Percentiles rank a stretch among this genome's conserved stretches.
These are phyloP conservation scores for Cynopterus brachyotis DNA, from an alignment of 2,113 vertebrate species.

Conservation along the genomic window DNA sequence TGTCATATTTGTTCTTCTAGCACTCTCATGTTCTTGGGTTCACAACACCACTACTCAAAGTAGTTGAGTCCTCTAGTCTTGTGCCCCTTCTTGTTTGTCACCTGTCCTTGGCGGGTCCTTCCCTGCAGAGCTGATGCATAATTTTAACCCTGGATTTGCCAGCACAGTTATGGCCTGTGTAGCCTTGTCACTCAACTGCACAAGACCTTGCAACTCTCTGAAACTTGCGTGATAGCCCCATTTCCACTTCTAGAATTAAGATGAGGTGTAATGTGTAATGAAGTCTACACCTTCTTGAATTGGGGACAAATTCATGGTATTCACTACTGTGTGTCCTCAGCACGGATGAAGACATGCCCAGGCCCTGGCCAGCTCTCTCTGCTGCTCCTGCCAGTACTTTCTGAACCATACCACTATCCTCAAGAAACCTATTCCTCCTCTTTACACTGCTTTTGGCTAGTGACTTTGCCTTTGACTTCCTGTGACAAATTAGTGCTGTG, in stretches of 20 bases:
- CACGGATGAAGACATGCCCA: neutral
- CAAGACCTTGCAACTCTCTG: neutral
- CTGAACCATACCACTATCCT: neutral
- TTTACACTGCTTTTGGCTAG: neutral
- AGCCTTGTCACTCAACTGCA: neutral
- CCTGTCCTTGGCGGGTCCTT: neutral
- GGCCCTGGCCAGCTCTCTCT: neutral
- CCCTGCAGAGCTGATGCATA: neutral
- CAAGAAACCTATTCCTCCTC: no score
- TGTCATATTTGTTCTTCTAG: neutral
- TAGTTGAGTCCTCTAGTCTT: neutral
- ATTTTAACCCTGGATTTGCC: neutral
- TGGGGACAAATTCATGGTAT: neutral
- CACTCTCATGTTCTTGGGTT: neutral
- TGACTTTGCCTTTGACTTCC: neutral
- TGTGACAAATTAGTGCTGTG: neutral
- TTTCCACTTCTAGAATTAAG: neutral
- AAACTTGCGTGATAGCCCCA: neutral
- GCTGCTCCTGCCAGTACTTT: neutral
- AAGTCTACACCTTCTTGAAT: neutral
- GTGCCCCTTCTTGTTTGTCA: neutral
- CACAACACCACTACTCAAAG: fast-evolving
- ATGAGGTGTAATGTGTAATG: no score
- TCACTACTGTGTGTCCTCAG: neutral
- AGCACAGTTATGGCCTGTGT: neutral